A percentile compares a stretch with the other conserved stretches of the same genome.
phyloP scores from a whole-genome alignment of 53 echinoderm and acorn worm genomes.

The Stichopus horrens region DNA sequence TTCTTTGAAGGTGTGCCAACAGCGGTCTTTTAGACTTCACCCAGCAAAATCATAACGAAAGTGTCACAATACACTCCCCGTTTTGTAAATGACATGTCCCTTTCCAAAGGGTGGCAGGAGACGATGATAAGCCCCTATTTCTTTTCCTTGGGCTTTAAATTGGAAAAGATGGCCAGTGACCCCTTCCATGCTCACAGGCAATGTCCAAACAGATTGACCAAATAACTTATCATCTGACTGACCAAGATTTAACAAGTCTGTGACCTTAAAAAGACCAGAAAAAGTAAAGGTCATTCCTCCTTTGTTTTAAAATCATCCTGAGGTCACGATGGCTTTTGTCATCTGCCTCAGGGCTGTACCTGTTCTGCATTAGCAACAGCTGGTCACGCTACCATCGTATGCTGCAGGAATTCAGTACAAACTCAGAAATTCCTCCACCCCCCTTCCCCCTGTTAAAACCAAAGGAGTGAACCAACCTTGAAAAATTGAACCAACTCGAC shows the following conservation, averaged over 20 bases:
- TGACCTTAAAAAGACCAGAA: conserved; percentile 16
- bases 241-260: conserved; percentile 8
- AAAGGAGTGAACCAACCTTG: too few relatives aligned
- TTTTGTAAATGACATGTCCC: not conserved
- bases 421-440: too few relatives aligned
- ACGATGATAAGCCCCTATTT: not conserved
- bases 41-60: not conserved
- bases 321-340: conserved; percentile 20
- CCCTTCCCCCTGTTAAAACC: too few relatives aligned
- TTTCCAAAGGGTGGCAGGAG: not conserved
- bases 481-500: too few relatives aligned
- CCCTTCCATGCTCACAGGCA: conserved; percentile 16
- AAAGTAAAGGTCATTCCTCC: conserved; percentile 21
- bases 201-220: conserved; percentile 19
- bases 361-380: too few relatives aligned
- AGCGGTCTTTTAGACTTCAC: not conserved
- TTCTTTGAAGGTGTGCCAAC: conserved; percentile 16
- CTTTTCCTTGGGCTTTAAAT: not conserved
- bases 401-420: too few relatives aligned
- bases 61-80: not conserved
- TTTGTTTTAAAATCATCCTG: conserved; percentile 19
- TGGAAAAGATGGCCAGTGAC: conserved; percentile 23
- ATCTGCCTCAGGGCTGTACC: not conserved
- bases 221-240: not conserved
- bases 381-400: too few relatives aligned